Evolutionary conservation across 2,113 vertebrate species (phyloP).

Genomic region (Calyptomena viridis): DNA sequence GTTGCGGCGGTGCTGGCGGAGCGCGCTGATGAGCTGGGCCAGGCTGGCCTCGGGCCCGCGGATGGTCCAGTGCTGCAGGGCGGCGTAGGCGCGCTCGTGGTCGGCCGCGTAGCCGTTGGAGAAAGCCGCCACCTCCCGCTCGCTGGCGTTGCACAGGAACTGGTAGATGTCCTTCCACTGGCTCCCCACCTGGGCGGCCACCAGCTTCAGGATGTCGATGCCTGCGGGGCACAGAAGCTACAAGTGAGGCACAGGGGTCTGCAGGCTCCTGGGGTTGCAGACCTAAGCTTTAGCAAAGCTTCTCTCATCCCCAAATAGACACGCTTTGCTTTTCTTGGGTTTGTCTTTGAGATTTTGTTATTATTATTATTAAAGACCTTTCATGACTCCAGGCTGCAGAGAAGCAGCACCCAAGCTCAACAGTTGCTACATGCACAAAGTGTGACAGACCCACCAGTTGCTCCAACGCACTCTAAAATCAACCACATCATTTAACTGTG

Average conservation of each 20-base stretch:
- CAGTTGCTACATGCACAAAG: neutral
- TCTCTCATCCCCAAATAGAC: too few species aligned
- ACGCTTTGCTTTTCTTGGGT: neutral
- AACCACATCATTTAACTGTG: neutral
- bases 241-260: neutral
- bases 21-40: slow-evolving; percentile 91
- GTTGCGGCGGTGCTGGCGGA: slow-evolving; percentile 89
- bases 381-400: neutral
- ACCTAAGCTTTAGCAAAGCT: neutral
- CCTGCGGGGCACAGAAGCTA: slow-evolving; percentile 70
- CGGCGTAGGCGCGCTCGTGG: slow-evolving; percentile 89
- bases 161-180: slow-evolving; percentile 97
- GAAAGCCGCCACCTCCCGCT: slow-evolving; percentile 91
- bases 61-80: slow-evolving; percentile 96
- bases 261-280: rapidly evolving
- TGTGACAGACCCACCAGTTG: neutral
- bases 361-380: neutral
- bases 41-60: slow-evolving; percentile 91
- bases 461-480: neutral
- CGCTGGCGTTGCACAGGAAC: slow-evolving; percentile 88
- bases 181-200: slow-evolving; percentile 89
- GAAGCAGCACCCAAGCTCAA: neutral
- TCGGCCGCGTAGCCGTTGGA: slow-evolving; percentile 87
- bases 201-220: slow-evolving; percentile 93
- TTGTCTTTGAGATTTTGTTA: neutral